Evolutionary conservation across 2,888 invertebrate genomes (phyloP), one percentile per base, ranked within the genome.

Genomic region (Ophraella communa): DNA sequence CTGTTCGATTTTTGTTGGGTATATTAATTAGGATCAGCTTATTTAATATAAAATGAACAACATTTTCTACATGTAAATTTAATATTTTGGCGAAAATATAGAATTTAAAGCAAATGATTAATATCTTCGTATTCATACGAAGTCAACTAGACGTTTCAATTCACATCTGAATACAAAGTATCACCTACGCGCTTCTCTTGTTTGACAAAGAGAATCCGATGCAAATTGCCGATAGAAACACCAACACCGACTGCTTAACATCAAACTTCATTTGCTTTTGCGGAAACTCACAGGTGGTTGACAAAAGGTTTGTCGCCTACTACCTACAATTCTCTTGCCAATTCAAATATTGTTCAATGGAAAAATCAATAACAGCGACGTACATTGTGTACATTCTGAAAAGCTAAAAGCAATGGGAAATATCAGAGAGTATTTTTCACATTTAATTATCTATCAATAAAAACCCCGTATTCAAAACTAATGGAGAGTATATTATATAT

Each of bases 231-330:
- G n/a, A 45, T 21, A 45, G 21, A 45, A 20, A 45, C 45, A 45
- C 45, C 45, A 45, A 45, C 45, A 45, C 45, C 45, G 21, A 45
- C 1, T 45, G 14, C 5, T 39, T 17, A 17, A 14, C 39, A 39
- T 39, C 17, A 39, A 39, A 39, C 39, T 45, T 45, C 45, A n/a
- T 45, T 45, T 45, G 45, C 21, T 45, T 42, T 17, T 17, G 24
- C 23, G 17, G 27, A 23, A 24, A 51, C 14, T 21, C 39, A 55
- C 42, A 55, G 42, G 54, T 55, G 42, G 54, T 42, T 20, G 42
- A 55, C 54, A 55, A 55, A 55, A 55, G 54, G 42, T 55, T 55
- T 42, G 11, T 42, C 54, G 54, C 39, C 54, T 55, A 55, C 54
- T 21, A 8, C 42, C 21, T 18, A 27, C 30, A 27, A 7, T 42